These are phyloP conservation scores for Xestia ashworthii DNA, from an alignment of 2,888 invertebrate genomes.

Conservation along the genomic window DNA sequence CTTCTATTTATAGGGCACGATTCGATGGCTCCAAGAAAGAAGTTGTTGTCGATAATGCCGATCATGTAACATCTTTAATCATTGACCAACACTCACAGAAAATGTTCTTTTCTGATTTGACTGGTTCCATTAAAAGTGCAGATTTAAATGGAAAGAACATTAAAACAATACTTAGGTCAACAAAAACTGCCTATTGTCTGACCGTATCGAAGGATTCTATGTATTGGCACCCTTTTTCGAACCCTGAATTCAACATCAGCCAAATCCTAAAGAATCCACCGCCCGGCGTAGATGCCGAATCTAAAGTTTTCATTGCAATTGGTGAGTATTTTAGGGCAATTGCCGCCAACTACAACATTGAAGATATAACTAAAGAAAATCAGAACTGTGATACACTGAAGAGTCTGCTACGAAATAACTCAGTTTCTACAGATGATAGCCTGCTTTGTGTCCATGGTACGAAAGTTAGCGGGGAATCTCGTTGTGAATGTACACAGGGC, in stretches of 20 bases:
- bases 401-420: neutral
- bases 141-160: constrained; percentile 7
- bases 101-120: neutral
- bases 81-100: neutral
- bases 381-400: neutral
- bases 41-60: too few species aligned
- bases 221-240: too few species aligned
- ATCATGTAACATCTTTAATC: neutral
- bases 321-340: neutral
- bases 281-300: neutral
- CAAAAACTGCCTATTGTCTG: neutral
- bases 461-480: neutral
- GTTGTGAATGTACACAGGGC: neutral
- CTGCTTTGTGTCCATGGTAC: neutral
- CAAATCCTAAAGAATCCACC: neutral
- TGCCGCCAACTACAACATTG: neutral
- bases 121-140: neutral
- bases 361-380: neutral
- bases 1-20: neutral
- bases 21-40: neutral
- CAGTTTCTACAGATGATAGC: neutral
- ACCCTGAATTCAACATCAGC: too few species aligned
- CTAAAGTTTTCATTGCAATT: neutral
- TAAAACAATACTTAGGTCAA: neutral
- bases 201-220: neutral